phyloP scores from a whole-genome alignment of 2,888 invertebrate genomes.

The Drosophila sordidapex region DNA sequence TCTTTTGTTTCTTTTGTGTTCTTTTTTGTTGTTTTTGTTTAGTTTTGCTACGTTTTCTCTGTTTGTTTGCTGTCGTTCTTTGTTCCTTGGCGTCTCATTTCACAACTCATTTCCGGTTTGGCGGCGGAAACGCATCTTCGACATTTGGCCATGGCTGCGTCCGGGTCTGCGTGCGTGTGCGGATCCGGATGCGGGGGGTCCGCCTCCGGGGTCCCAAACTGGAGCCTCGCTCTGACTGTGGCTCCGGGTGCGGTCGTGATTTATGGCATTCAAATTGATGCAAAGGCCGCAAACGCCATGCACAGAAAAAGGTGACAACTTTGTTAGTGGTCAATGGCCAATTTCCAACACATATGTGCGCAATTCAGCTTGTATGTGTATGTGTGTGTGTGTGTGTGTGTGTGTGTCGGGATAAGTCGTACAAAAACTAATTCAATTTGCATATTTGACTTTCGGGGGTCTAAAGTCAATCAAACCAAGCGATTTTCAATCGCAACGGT shows the following conservation, averaged over 20 bases:
- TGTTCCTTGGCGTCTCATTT: constrained; percentile 59
- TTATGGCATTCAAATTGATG: constrained; percentile 65
- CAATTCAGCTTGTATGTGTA: constrained; percentile 1
- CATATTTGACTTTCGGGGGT: constrained; percentile 42
- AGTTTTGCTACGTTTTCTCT: constrained; percentile 2
- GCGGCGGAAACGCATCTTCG: constrained; percentile 68
- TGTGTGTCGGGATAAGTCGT: constrained; percentile 1
- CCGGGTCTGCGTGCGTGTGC: constrained; percentile 17
- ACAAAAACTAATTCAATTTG: constrained; percentile 57
- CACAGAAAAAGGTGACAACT: constrained; percentile 58
- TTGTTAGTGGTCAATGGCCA: constrained; percentile 39
- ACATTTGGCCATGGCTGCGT: constrained; percentile 54
- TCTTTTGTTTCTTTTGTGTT: constrained; percentile 12
- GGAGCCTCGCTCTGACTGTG: not conserved
- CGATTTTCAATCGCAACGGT: constrained; percentile 41
- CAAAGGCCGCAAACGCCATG: constrained; percentile 49
- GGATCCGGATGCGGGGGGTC: not conserved
- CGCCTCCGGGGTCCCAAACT: not conserved
- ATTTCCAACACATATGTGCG: constrained; percentile 24
- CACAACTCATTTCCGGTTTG: constrained; percentile 68
- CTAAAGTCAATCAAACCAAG: constrained; percentile 54
- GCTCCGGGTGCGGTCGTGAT: constrained; percentile 34
- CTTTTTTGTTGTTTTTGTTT: not conserved
- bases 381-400: not conserved
- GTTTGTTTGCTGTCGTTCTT: constrained; percentile 18